phyloP scores from a whole-genome alignment of 2,113 vertebrate species.

The Erpornis zantholeuca region DNA sequence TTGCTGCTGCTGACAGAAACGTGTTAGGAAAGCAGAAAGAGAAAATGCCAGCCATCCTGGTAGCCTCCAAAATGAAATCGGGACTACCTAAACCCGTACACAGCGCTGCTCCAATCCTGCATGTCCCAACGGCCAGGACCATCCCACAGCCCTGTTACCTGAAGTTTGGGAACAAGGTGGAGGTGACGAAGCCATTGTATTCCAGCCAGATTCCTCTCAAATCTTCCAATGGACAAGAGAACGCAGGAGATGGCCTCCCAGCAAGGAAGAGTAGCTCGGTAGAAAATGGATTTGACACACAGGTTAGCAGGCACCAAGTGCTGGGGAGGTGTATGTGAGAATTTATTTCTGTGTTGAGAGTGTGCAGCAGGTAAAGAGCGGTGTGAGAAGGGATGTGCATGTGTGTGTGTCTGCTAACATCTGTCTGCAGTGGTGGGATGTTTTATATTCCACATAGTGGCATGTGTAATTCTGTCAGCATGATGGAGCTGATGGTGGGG shows the following conservation, averaged over 20 bases:
- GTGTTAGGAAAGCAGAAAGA: slow-evolving; percentile 75
- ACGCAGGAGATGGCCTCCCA: slow-evolving; percentile 63
- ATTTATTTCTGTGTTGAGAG: not conserved
- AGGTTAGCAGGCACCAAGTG: slow-evolving; percentile 78
- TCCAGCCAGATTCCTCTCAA: slow-evolving; percentile 83
- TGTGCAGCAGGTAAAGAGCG: not conserved
- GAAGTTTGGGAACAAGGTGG: slow-evolving; percentile 81
- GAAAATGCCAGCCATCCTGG: slow-evolving; percentile 97
- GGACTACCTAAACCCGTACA: slow-evolving; percentile 95
- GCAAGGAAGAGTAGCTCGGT: slow-evolving; percentile 61
- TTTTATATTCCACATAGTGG: not conserved
- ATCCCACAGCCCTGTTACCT: slow-evolving; percentile 83
- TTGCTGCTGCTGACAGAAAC: slow-evolving; percentile 72
- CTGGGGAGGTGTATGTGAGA: not conserved
- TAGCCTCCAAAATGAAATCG: slow-evolving; percentile 96
- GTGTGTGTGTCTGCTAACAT: not conserved
- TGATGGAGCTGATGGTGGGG: not conserved
- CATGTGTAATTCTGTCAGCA: not conserved
- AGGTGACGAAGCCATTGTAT: slow-evolving; percentile 78
- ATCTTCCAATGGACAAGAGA: slow-evolving; percentile 70
- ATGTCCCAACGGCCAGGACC: slow-evolving; percentile 79
- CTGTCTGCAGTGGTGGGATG: not conserved
- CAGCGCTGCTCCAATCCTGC: slow-evolving; percentile 90
- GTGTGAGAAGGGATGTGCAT: not conserved
- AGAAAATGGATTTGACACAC: slow-evolving; percentile 82